Conservation (phyloP, 2,888 invertebrate species). For the Mythimna ferrago region DNA sequence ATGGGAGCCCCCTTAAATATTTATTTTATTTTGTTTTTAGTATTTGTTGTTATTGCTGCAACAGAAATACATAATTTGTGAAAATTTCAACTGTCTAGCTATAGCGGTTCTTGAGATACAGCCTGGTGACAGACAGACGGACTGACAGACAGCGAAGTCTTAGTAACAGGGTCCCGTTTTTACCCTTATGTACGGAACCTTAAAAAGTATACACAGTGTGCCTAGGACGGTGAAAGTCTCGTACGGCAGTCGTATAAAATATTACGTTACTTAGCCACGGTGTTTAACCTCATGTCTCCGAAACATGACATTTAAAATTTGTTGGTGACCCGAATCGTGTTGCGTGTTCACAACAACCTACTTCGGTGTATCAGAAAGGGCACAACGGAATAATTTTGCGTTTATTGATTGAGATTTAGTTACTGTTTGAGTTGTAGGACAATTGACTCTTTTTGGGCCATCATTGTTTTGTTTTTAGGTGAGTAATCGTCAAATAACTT, state of each 20-base stretch:
- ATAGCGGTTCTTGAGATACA: too few species aligned
- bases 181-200: too few species aligned
- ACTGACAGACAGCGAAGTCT: too few species aligned
- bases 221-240: constrained; percentile 23
- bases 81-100: too few species aligned
- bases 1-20: too few species aligned
- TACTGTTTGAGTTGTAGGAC: constrained; percentile 14
- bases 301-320: constrained; percentile 48
- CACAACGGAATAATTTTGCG: constrained; percentile 31
- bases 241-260: constrained; percentile 16
- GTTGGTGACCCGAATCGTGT: constrained; percentile 40
- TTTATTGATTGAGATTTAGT: constrained; percentile 23
- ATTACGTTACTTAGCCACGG: constrained; percentile 38
- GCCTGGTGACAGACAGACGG: too few species aligned
- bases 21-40: too few species aligned
- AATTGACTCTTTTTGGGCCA: not conserved
- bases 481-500: too few species aligned
- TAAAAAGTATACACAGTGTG: not conserved
- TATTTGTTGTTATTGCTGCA: too few species aligned
- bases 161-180: too few species aligned
- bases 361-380: constrained; percentile 33
- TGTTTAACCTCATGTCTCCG: constrained; percentile 26
- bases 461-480: too few species aligned
- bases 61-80: too few species aligned
- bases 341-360: constrained; percentile 47